Base-by-base conservation (phyloP, 2,888 invertebrate genomes). In the Magallana nippona region DNA sequence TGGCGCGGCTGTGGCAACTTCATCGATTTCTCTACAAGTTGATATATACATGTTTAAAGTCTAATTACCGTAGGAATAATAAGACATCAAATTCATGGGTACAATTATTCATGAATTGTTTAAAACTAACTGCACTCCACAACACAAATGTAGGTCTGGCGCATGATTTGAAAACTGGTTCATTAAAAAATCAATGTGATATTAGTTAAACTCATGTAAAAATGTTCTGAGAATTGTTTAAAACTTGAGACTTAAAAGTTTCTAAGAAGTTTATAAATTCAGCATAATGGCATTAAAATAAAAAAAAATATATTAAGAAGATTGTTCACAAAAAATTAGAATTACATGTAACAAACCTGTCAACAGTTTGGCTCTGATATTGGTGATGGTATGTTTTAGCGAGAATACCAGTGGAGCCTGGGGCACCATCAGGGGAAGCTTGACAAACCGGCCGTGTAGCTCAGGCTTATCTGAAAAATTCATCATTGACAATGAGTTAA, bases 331-430 rank as follows among this genome's bases (percentile, higher is more conserved):
- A 44, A 44, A 8, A 44, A 44, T 44, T 44, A 44, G 44, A 44
- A 44, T 44, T 44, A n/a, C n/a, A n/a, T n/a, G n/a, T 44, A 5
- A 63, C 78, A 71, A 85, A 90, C 90, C 88, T 78, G 83, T 71
- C 8, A 90, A 78, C 1, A 88, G 82, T 80, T 91, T 91, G 8
- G 89, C 82, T 84, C 85, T 89, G 55, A 89, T 88, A 3, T 83
- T 83, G 5, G 89, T 86, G 17, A 92, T 81, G 1, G 90, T 90
- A 83, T 90, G 89, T 10, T 89, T 90, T 0, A 92, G 83, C 10
- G 90, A 87, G 82, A 89, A 92, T 13, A 91, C 88, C n/a, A 92
- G 87, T 2, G 89, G 89, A 55, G 90, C 87, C 44, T 87, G 84
- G 1, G 92, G 91, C 10, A 90, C 89, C 77, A 78, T 84, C 77